phyloP scores from a whole-genome alignment of 2,797 vertebrate genomes.

The Poecilia gillii region DNA sequence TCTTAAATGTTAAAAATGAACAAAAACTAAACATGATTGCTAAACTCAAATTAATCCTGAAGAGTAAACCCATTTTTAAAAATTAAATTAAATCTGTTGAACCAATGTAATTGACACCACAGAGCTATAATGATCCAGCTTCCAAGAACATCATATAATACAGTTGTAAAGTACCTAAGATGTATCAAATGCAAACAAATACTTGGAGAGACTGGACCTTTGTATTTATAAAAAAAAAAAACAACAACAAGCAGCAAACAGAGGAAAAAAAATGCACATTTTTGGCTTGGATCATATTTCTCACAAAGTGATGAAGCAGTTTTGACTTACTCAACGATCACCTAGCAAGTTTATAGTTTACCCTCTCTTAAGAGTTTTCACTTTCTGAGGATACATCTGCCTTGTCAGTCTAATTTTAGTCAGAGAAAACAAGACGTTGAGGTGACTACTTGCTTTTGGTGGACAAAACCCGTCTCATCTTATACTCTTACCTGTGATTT shows the following conservation, averaged over 20 bases:
- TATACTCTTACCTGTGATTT: background rate
- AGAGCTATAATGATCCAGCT: background rate
- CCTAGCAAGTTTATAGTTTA: background rate
- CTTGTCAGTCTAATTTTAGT: background rate
- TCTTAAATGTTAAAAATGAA: too few species aligned
- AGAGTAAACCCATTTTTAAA: background rate
- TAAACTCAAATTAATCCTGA: background rate
- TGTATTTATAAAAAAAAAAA: background rate
- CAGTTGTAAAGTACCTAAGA: background rate
- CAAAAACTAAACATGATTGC: background rate
- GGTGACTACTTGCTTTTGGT: background rate
- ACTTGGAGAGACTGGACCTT: background rate
- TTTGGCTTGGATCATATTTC: background rate
- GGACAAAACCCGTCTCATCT: background rate
- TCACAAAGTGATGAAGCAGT: background rate
- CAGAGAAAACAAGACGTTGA: background rate
- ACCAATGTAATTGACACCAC: background rate
- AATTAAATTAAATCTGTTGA: background rate
- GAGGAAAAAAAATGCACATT: background rate
- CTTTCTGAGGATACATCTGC: background rate
- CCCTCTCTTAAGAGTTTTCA: background rate
- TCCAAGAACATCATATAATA: background rate
- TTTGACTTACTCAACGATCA: background rate
- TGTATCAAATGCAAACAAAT: background rate
- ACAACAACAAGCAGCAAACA: background rate